Conservation (phyloP, 2,888 invertebrate species). For the Athripsodes cinereus region DNA sequence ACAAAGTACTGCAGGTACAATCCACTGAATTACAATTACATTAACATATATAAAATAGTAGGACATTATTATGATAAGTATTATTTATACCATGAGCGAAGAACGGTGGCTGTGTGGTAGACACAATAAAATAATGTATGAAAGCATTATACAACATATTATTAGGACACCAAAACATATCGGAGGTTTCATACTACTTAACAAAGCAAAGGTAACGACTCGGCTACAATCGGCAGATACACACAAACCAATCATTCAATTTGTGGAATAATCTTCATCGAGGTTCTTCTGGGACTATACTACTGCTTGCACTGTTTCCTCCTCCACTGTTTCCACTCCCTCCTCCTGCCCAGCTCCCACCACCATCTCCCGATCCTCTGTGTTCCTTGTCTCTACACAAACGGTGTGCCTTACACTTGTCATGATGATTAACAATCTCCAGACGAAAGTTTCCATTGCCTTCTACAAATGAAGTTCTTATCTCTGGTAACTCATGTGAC, state of each 20-base stretch:
- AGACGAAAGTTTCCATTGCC: constrained; percentile 71
- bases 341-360: constrained; percentile 4
- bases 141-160: no score
- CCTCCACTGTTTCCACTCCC: constrained; percentile 27
- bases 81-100: no score
- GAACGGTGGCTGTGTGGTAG: no score
- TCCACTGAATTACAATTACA: no score
- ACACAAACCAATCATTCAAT: not conserved
- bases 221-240: no score
- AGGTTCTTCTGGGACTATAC: constrained; percentile 13
- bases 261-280: constrained; percentile 15
- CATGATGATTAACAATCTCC: constrained; percentile 74
- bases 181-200: no score
- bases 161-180: no score
- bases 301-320: constrained; percentile 14
- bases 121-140: no score
- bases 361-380: constrained; percentile 27
- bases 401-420: constrained; percentile 71
- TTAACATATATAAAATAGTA: no score
- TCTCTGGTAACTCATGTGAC: constrained; percentile 63
- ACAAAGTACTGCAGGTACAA: no score
- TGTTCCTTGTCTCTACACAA: constrained; percentile 53
- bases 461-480: constrained; percentile 72
- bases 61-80: no score
- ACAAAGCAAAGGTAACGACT: no score